Conservation (phyloP, 2,113 vertebrate species). For the Todiramphus chloris region DNA sequence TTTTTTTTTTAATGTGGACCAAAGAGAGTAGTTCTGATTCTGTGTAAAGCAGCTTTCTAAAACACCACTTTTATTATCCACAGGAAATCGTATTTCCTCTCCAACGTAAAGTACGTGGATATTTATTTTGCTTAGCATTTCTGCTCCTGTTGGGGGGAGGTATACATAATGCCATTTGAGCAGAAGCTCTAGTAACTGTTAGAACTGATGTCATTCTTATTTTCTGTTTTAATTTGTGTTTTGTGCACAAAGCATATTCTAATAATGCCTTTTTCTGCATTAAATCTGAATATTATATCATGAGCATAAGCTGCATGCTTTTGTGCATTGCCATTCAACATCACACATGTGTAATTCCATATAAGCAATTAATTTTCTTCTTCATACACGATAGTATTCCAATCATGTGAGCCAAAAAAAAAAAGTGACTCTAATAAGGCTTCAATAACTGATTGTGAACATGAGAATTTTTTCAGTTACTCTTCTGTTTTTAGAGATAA, state of each 20-base stretch:
- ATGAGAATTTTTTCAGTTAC: neutral
- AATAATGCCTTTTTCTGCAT: neutral
- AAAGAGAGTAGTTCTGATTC: constrained; percentile 54
- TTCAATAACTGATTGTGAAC: neutral
- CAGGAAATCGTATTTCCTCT: neutral
- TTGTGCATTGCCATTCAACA: neutral
- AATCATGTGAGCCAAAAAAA: neutral
- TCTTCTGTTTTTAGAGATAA: neutral
- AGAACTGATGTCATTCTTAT: neutral
- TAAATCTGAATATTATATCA: neutral
- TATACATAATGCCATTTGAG: neutral
- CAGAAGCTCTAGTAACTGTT: neutral
- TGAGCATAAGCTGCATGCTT: neutral
- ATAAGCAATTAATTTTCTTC: neutral
- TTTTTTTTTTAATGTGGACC: neutral
- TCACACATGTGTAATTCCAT: neutral
- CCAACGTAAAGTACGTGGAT: neutral
- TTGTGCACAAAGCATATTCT: neutral
- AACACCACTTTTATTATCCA: neutral
- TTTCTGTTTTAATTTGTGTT: neutral
- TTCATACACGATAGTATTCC: neutral
- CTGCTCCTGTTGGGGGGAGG: neutral
- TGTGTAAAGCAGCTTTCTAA: constrained; percentile 13
- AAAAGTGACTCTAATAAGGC: neutral
- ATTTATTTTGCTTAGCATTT: constrained; percentile 6